Percentiles rank a stretch among this genome's conserved stretches.
phyloP scores from a whole-genome alignment of 2,113 vertebrate genomes.

The Calidris pygmaea region DNA sequence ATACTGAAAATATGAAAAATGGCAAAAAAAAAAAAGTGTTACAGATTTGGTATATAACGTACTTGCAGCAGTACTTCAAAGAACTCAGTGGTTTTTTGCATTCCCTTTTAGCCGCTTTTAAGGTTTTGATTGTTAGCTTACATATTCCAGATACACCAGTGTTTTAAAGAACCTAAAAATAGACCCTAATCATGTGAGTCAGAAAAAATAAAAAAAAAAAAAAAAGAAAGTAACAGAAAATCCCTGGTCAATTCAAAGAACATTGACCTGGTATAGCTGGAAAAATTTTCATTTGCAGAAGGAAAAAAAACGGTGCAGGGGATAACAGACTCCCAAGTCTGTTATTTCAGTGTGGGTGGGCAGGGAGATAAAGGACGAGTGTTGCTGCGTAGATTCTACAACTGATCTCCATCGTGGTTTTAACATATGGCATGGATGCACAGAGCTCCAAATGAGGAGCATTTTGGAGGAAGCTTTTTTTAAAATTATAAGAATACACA shows the following conservation, averaged over 20 bases:
- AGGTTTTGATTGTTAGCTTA: neutral
- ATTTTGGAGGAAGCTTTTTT: slow-evolving; percentile 10
- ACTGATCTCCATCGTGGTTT: slow-evolving; percentile 17
- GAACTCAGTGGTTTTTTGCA: neutral
- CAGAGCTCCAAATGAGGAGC: neutral
- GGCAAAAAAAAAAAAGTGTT: neutral
- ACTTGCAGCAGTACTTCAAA: neutral
- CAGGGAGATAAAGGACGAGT: slow-evolving; percentile 5
- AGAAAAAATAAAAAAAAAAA: neutral
- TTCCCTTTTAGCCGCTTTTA: neutral
- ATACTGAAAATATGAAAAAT: neutral
- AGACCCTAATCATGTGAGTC: neutral
- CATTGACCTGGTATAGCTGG: neutral
- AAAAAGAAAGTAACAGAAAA: neutral
- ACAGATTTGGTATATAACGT: neutral
- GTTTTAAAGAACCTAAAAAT: neutral
- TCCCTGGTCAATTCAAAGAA: neutral
- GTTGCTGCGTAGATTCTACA: neutral
- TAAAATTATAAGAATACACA: slow-evolving; percentile 33
- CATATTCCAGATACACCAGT: neutral
- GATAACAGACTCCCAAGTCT: neutral
- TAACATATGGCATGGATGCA: slow-evolving; percentile 39
- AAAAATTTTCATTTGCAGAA: neutral
- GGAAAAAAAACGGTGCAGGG: neutral
- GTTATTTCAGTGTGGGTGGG: neutral